Conservation (phyloP, 2,888 invertebrate genomes). For the Meandrusa payeni region DNA sequence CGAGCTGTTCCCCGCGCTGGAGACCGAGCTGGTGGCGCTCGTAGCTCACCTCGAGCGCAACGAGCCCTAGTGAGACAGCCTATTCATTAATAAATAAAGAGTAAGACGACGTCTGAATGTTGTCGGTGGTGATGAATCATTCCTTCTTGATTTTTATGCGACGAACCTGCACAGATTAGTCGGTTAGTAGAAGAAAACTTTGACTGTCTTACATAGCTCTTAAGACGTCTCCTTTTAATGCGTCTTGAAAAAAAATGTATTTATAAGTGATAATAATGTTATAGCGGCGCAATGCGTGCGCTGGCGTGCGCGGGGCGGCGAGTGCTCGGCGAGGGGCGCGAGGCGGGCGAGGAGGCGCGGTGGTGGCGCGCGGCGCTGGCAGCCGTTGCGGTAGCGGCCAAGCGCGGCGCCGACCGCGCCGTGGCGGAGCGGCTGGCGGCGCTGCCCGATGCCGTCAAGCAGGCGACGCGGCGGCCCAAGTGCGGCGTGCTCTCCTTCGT, state of each 20-base stretch:
- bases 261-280: too few relatives aligned
- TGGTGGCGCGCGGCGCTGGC: constrained; percentile 61
- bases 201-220: too few relatives aligned
- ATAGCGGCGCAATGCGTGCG: constrained; percentile 95
- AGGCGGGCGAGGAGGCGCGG: constrained; percentile 43
- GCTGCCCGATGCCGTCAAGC: constrained; percentile 83
- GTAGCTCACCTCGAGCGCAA: constrained; percentile 92
- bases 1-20: constrained; percentile 93
- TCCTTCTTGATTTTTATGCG: too few relatives aligned
- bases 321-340: constrained; percentile 92
- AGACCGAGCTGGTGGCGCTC: constrained; percentile 92
- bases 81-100: too few relatives aligned
- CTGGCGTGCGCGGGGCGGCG: constrained; percentile 95
- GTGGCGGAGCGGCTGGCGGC: constrained; percentile 92
- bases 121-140: too few relatives aligned
- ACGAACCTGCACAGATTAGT: too few relatives aligned
- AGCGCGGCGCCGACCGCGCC: constrained; percentile 90
- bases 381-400: constrained; percentile 60
- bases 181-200: too few relatives aligned
- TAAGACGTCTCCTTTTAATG: too few relatives aligned
- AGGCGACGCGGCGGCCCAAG: constrained; percentile 82
- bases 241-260: too few relatives aligned
- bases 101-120: too few relatives aligned
- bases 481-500: constrained; percentile 95
- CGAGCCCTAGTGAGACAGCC: constrained; percentile 95